Percentiles rank a stretch among this genome's conserved stretches.
Conservation (phyloP, 1,140 invertebrate species). For the Trachelipus rathkii region DNA sequence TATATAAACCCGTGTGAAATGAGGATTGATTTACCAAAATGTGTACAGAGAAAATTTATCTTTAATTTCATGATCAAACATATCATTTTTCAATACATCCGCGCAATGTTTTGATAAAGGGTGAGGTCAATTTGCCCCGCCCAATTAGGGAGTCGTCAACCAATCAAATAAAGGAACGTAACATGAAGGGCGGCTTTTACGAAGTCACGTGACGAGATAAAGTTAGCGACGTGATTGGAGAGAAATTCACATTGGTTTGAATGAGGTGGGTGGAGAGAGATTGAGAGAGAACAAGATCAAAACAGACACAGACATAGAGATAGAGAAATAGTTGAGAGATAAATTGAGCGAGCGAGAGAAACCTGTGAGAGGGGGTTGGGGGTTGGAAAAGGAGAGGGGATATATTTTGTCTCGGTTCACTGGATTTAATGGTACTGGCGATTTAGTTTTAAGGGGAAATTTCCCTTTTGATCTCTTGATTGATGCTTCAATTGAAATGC, state of each 20-base stretch:
- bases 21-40: not conserved
- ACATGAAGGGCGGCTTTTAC: not conserved
- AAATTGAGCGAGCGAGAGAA: no score
- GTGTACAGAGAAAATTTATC: not conserved
- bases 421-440: not conserved
- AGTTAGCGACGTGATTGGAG: not conserved
- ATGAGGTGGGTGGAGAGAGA: conserved; percentile 2
- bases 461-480: not conserved
- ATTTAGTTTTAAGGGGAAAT: not conserved
- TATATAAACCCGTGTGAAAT: not conserved
- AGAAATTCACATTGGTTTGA: not conserved
- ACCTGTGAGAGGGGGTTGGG: no score
- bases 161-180: not conserved
- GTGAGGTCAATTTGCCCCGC: not conserved
- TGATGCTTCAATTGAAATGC: not conserved
- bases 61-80: not conserved
- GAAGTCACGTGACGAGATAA: not conserved
- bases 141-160: not conserved
- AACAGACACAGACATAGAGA: no score
- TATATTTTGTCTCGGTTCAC: not conserved
- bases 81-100: conserved; percentile 1
- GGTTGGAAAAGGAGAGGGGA: no score
- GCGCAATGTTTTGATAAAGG: not conserved
- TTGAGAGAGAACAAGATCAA: no score
- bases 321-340: no score